Evolutionary conservation across 2,888 invertebrate species (phyloP).

Genomic region (Calameuta filiformis): DNA sequence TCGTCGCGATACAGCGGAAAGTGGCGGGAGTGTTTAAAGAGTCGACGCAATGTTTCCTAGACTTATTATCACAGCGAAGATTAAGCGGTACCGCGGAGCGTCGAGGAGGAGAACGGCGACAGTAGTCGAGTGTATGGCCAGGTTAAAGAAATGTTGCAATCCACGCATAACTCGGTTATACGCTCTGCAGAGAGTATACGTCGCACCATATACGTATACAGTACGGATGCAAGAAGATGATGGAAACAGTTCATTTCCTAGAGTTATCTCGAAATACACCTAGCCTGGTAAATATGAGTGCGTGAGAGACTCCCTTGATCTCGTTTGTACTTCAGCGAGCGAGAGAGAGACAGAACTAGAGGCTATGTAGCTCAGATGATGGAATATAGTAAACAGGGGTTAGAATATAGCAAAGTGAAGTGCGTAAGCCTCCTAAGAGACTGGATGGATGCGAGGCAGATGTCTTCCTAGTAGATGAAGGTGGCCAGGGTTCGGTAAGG

Average conservation of each 20-base stretch:
- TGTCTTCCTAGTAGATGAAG: conserved; percentile 43
- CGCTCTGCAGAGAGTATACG: not conserved
- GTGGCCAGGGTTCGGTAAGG: not conserved
- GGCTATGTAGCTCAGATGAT: conserved; percentile 12
- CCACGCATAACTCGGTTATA: not conserved
- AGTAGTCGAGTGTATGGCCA: not conserved
- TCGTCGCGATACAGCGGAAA: not conserved
- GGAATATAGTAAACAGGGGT: conserved; percentile 11
- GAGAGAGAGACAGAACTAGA: not conserved
- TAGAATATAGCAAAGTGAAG: conserved; percentile 17
- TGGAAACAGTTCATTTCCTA: not conserved
- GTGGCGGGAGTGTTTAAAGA: conserved; percentile 1
- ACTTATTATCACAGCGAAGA: conserved; percentile 2
- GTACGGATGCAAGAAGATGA: not conserved
- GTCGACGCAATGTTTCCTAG: conserved; percentile 4
- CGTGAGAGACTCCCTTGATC: not conserved
- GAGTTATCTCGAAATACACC: not conserved
- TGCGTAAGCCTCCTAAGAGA: not conserved
- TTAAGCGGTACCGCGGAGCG: not conserved
- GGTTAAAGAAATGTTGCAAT: not conserved
- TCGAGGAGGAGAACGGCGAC: not conserved
- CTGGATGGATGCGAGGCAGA: conserved; percentile 49
- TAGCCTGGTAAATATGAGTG: not conserved
- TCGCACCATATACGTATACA: not conserved
- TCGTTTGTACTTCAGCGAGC: not conserved